These are phyloP conservation scores for Urocynchramus pylzowi DNA, from an alignment of 2,113 vertebrate species.

Conservation along the genomic window DNA sequence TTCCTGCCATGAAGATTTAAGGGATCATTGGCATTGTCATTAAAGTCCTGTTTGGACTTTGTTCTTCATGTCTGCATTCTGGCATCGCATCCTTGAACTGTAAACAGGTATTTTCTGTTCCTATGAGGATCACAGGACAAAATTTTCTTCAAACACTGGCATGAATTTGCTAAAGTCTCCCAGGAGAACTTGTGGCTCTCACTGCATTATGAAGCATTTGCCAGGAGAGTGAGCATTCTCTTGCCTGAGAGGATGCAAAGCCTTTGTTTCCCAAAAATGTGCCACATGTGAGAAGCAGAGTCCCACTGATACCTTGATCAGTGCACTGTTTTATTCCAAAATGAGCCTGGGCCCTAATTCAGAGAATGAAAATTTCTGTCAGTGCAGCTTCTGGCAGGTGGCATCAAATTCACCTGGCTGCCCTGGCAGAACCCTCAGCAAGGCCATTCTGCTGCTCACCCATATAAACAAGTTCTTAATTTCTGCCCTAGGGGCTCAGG, in stretches of 20 bases:
- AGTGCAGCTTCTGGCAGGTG: not conserved
- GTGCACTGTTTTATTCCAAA: not conserved
- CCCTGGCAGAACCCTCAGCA: not conserved
- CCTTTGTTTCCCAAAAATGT: not conserved
- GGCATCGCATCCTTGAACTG: not conserved
- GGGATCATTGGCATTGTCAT: rapidly evolving
- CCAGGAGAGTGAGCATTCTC: not conserved
- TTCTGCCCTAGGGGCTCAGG: not conserved
- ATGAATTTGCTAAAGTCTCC: not conserved
- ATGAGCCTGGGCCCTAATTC: not conserved
- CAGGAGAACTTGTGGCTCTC: not conserved
- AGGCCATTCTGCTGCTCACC: rapidly evolving
- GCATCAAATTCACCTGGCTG: not conserved
- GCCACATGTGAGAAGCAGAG: not conserved
- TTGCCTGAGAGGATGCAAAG: not conserved
- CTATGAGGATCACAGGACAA: not conserved
- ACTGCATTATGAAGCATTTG: not conserved
- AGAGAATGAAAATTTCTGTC: not conserved
- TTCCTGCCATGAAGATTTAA: not conserved
- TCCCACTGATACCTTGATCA: not conserved
- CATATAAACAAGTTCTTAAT: not conserved
- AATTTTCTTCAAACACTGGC: not conserved
- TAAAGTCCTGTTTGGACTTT: not conserved
- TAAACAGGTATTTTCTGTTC: not conserved
- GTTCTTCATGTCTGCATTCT: not conserved